These are phyloP conservation scores for Umimayanthus kanabou DNA, from an alignment of 92 coral and sea anemone species.

Conservation along the genomic window DNA sequence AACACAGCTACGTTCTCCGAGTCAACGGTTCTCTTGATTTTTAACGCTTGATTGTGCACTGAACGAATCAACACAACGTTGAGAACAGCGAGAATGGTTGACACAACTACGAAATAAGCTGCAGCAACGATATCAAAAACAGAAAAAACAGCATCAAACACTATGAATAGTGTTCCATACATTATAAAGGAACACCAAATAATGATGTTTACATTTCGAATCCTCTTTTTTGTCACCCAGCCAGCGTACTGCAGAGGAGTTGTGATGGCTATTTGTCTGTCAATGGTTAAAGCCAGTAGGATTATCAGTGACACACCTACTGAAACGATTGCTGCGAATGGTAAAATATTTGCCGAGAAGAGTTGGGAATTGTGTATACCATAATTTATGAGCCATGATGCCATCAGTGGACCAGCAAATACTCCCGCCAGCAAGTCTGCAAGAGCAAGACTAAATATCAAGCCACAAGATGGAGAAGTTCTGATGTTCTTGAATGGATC, in stretches of 20 bases:
- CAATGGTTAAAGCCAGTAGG: not conserved
- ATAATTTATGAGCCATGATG: not conserved
- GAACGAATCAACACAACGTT: not conserved
- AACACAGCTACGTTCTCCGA: not conserved
- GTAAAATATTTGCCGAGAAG: not conserved
- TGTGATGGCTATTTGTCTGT: not conserved
- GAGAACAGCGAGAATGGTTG: not conserved
- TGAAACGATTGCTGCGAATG: not conserved
- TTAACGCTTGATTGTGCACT: not conserved
- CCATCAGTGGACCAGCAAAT: not conserved
- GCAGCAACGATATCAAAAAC: not conserved
- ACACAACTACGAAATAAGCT: not conserved
- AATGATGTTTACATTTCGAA: not conserved
- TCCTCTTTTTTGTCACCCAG: not conserved
- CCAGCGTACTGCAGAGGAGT: not conserved
- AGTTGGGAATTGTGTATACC: not conserved
- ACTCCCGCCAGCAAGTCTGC: slow-evolving; percentile 1
- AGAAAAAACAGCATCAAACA: not conserved
- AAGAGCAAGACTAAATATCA: slow-evolving; percentile 1
- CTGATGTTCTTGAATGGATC: slow-evolving; percentile 17
- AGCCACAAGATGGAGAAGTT: not conserved
- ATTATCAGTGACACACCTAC: not conserved
- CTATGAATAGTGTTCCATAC: not conserved
- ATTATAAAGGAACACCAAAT: not conserved
- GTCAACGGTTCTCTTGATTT: not conserved